Evolutionary conservation across 2,113 vertebrate species (phyloP), one percentile per base, ranked within the genome.

Genomic region (Chloroceryle aenea): DNA sequence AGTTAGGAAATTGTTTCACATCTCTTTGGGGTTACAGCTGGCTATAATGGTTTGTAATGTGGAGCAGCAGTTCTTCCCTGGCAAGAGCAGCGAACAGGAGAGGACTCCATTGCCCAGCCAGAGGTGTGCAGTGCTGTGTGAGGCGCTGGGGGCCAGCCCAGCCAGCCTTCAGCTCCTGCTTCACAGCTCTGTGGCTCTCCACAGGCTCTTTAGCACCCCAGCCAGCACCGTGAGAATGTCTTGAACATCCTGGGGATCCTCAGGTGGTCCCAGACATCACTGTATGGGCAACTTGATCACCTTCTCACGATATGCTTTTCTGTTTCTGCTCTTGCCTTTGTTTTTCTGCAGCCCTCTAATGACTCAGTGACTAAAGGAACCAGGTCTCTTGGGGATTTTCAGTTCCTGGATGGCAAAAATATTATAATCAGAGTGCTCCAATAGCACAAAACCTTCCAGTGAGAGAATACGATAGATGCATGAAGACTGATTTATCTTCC

Each of bases 71-170:
- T 43, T 61, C 30, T 20, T 47, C 19, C 20, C 26, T 59, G 50
- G 17, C 43, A 64, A 38, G 0, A 69, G 45, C 42, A 45, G 10
- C 3, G 53, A 73, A 36, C 5, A 32, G 43, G 45, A 85, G 40
- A 71, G 48, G 43, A 67, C 63, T 10, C 26, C 2, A 1, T 27
- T 34, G 38, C 34, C 17, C 25, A 20, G 36, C 15, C 6, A 40
- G 53, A 45, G 48, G 32, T 19, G 14, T 0, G 1, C 3, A 29
- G 32, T 38, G 66, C 40, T 3, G 0, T 4, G 4, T 9, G 17
- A 34, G 27, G 34, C 22, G 36, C 21, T 12, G 63, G 12, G 9
- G 47, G 56, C 22, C n/a, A 42, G 56, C 23, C 32, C 75, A 77
- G 50, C 18, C 42, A 26, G 36, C 52, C 59, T 52, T 45, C n/a